Evolutionary conservation across 2,113 vertebrate species (phyloP).

Genomic region (Sinocyclocheilus grahami): DNA sequence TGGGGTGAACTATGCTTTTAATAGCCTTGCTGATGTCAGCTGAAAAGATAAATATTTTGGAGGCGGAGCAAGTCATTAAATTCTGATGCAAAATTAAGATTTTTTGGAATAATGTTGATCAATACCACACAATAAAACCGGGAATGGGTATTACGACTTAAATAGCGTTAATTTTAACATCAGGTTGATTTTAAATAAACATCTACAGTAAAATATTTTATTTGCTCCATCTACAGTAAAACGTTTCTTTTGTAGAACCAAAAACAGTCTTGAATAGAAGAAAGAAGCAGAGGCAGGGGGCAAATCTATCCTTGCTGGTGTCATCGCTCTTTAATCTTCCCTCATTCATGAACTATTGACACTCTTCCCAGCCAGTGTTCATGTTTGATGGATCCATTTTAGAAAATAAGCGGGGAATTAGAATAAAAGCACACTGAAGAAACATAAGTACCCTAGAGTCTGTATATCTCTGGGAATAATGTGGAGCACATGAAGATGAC

Average conservation of each 20-base stretch:
- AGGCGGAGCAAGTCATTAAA: background rate
- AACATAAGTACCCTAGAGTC: background rate
- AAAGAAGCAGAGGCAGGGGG: background rate
- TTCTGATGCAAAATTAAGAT: background rate
- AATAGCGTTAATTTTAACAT: no score
- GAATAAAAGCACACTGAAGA: background rate
- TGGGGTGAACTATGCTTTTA: background rate
- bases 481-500: background rate
- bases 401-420: constrained; percentile 22
- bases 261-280: background rate
- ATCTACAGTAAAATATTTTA: no score
- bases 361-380: constrained; percentile 11
- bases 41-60: background rate
- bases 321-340: constrained; percentile 46
- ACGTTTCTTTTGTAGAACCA: no score
- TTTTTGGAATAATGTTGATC: background rate
- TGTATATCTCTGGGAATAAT: constrained; percentile 4
- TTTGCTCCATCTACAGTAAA: background rate
- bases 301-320: background rate
- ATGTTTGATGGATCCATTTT: constrained; percentile 47
- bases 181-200: no score
- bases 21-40: background rate
- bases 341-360: constrained; percentile 56
- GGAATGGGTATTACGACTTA: no score
- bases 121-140: no score